phyloP scores from a whole-genome alignment of 2,113 vertebrate species.

The Apaloderma vittatum region DNA sequence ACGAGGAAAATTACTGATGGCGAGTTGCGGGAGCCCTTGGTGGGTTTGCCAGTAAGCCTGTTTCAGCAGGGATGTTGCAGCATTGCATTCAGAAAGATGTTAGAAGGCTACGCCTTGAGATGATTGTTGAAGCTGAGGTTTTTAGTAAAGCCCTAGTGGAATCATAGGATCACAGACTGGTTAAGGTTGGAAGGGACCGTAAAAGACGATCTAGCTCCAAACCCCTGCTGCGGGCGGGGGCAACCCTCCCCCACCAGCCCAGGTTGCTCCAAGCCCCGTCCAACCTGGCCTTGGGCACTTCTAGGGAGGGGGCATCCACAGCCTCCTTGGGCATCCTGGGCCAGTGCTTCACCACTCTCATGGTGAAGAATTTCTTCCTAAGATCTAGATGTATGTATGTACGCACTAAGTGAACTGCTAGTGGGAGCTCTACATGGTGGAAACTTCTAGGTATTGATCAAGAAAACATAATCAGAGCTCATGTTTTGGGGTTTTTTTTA shows the following conservation, averaged over 20 bases:
- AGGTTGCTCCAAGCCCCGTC: too few species aligned
- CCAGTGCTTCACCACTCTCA: too few species aligned
- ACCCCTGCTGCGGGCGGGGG: too few species aligned
- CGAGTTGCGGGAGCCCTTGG: background rate
- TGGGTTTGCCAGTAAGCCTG: background rate
- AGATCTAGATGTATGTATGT: background rate
- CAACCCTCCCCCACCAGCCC: too few species aligned
- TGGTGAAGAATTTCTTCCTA: too few species aligned
- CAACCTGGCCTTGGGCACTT: too few species aligned
- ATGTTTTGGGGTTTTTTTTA: too few species aligned
- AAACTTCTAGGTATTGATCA: background rate
- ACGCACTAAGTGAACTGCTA: background rate
- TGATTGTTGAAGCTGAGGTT: background rate
- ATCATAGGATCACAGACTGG: too few species aligned
- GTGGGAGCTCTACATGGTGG: background rate
- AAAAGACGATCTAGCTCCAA: too few species aligned
- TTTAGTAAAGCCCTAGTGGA: background rate
- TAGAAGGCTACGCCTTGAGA: background rate
- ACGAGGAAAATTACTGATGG: background rate
- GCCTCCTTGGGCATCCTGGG: too few species aligned
- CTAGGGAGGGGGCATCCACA: too few species aligned
- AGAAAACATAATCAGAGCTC: background rate
- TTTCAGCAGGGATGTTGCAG: background rate
- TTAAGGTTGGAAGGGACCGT: too few species aligned
- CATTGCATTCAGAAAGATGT: background rate